Conservation (phyloP, 2,113 vertebrate species). For the Xiphorhynchus elegans region DNA sequence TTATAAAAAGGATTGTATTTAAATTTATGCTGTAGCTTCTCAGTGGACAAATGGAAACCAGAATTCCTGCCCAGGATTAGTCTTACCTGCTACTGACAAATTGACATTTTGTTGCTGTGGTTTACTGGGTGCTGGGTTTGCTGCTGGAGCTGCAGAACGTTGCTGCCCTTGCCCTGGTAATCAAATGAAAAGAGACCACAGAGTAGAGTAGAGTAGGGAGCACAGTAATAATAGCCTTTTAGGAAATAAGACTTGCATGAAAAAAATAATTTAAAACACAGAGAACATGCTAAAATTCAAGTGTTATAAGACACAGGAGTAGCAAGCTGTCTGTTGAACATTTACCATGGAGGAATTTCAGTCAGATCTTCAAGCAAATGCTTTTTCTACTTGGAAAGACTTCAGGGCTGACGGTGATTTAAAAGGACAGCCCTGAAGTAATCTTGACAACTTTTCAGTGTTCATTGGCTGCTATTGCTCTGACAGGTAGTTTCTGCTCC, state of each 20-base stretch:
- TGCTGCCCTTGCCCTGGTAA: conserved; percentile 70
- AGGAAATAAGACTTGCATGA: not conserved
- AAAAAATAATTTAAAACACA: not conserved
- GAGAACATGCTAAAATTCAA: not conserved
- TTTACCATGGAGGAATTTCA: not conserved
- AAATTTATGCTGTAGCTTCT: not conserved
- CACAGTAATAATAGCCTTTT: not conserved
- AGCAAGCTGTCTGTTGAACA: not conserved
- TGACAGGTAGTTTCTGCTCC: conserved; percentile 51
- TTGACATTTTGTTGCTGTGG: conserved; percentile 66
- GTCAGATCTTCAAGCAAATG: conserved; percentile 32
- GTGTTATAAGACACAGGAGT: not conserved
- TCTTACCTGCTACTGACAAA: conserved; percentile 67
- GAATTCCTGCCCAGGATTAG: not conserved
- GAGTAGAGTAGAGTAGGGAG: not conserved
- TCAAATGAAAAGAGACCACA: not conserved
- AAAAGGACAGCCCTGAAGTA: conserved; percentile 43
- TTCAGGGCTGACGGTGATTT: conserved; percentile 46
- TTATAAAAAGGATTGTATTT: not conserved
- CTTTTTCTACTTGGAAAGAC: conserved; percentile 36
- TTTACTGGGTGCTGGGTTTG: conserved; percentile 50
- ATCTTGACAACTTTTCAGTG: conserved; percentile 50
- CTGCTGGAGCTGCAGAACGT: conserved; percentile 38
- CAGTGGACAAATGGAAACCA: not conserved
- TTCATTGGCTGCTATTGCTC: conserved; percentile 25